Evolutionary conservation across 2,113 vertebrate genomes (phyloP).

Genomic region (Brachypodius melanocephalos): DNA sequence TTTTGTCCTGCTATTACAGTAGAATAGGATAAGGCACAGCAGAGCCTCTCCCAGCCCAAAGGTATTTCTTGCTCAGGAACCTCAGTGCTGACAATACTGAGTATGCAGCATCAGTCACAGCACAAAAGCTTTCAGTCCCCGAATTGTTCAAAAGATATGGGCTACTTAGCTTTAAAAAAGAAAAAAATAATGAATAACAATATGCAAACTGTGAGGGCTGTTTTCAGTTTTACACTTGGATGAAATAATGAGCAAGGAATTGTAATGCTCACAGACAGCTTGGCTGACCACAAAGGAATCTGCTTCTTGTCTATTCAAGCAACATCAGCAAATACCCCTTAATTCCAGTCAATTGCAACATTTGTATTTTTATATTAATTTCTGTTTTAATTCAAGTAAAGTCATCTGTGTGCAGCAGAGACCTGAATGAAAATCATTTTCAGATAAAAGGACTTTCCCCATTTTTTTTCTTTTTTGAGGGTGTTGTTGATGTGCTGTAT

Average conservation of each 20-base stretch:
- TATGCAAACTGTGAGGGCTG: background rate
- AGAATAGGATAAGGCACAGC: background rate
- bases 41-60: background rate
- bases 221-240: background rate
- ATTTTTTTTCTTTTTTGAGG: background rate
- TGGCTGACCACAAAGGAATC: background rate
- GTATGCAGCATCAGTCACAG: background rate
- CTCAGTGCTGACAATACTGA: background rate
- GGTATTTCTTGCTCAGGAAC: background rate
- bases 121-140: background rate
- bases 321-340: background rate
- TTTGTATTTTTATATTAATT: background rate
- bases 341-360: background rate
- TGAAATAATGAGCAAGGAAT: background rate
- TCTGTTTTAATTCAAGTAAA: background rate
- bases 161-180: background rate
- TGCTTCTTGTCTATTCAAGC: background rate
- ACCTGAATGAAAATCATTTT: background rate
- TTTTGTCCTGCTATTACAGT: background rate
- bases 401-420: background rate
- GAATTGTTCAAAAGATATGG: background rate
- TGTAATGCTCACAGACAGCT: background rate
- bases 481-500: background rate
- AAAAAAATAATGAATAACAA: background rate
- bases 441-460: background rate